A percentile compares a stretch with the other conserved stretches of the same genome.
Evolutionary conservation across 2,797 vertebrate species (phyloP).

Genomic region (Spondyliosoma cantharus): DNA sequence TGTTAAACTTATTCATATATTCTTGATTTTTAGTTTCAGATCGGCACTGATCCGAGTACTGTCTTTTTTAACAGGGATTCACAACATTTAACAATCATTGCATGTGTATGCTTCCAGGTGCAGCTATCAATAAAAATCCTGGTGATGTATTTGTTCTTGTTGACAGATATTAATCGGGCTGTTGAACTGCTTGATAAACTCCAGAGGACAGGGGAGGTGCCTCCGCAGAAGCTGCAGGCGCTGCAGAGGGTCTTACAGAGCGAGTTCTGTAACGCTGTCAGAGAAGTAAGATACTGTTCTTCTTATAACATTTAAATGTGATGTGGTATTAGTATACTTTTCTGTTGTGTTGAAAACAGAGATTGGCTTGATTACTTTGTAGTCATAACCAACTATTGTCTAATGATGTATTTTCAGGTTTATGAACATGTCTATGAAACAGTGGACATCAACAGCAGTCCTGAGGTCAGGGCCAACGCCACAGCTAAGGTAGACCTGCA

Average conservation of each 20-base stretch:
- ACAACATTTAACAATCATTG: not conserved
- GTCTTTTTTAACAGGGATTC: not conserved
- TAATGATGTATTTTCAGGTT: constrained; percentile 84
- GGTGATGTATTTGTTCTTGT: constrained; percentile 37
- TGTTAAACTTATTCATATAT: not conserved
- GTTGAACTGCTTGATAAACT: constrained; percentile 98
- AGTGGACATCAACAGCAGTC: constrained; percentile 98
- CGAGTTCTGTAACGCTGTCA: constrained; percentile 98
- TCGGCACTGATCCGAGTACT: not conserved
- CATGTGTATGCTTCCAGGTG: not conserved
- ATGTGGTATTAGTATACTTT: not conserved
- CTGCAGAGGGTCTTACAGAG: constrained; percentile 98
- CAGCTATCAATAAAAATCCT: constrained; percentile 5
- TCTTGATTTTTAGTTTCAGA: not conserved
- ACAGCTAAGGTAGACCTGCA: constrained; percentile 93
- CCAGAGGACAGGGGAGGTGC: constrained; percentile 96
- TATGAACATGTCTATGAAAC: constrained; percentile 99
- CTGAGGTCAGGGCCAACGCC: constrained; percentile 97
- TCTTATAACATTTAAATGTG: not conserved
- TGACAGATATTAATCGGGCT: constrained; percentile 95
- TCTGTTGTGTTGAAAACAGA: not conserved
- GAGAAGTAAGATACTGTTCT: constrained; percentile 88
- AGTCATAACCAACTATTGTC: constrained; percentile 10
- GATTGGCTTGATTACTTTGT: constrained; percentile 21
- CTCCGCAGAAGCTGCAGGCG: constrained; percentile 97